phyloP scores from a whole-genome alignment of 2,113 vertebrate species.

The Lagenorhynchus albirostris region DNA sequence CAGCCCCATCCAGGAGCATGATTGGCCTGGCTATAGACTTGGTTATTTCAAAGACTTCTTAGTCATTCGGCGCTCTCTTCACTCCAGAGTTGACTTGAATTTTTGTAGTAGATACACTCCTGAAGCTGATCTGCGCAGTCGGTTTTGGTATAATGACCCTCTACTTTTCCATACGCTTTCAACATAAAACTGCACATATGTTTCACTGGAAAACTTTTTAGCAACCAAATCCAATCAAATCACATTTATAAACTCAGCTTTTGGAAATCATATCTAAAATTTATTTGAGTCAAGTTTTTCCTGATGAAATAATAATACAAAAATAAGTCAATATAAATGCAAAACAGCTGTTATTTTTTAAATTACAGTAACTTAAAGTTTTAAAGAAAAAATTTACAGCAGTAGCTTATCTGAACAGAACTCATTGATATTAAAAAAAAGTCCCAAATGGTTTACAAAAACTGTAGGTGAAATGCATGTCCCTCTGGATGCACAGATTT shows the following conservation, averaged over 20 bases:
- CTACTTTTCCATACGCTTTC: not conserved
- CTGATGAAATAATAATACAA: constrained; percentile 58
- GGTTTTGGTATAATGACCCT: not conserved
- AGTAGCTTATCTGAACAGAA: constrained; percentile 46
- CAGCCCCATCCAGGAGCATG: not conserved
- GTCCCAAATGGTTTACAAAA: constrained; percentile 3
- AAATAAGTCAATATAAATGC: constrained; percentile 65
- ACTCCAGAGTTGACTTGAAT: not conserved
- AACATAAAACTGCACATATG: not conserved
- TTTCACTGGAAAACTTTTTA: constrained; percentile 44
- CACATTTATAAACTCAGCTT: constrained; percentile 1
- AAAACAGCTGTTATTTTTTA: constrained; percentile 59
- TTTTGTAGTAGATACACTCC: not conserved
- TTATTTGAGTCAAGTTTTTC: constrained; percentile 56
- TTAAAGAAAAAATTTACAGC: constrained; percentile 35
- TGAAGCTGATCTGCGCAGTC: not conserved
- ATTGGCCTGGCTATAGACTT: not conserved
- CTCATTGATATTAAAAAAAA: not conserved
- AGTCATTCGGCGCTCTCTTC: not conserved
- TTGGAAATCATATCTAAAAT: constrained; percentile 49
- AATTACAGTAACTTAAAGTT: constrained; percentile 50
- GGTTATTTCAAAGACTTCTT: not conserved
- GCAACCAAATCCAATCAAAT: constrained; percentile 39
- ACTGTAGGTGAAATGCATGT: constrained; percentile 13
- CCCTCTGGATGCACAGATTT: not conserved